A percentile compares a stretch with the other conserved stretches of the same genome.
Conservation (phyloP, 2,888 invertebrate species). For the Idaea aversata region DNA sequence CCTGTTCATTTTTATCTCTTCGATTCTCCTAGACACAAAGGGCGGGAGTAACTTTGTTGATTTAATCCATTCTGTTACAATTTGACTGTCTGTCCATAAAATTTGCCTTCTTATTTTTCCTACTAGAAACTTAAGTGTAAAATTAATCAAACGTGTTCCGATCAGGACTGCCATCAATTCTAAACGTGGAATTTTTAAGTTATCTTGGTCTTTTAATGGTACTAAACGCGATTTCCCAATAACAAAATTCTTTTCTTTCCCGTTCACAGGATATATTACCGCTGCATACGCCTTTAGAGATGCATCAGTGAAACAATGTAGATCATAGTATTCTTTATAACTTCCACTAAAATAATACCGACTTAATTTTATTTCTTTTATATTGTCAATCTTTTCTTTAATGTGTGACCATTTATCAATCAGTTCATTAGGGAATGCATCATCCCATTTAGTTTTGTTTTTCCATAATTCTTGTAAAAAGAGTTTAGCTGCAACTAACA, state of each 20-base stretch:
- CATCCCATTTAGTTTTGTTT: conserved; percentile 16
- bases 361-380: not conserved
- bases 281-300: not conserved
- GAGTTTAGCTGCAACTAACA: conserved; percentile 14
- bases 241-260: conserved; percentile 10
- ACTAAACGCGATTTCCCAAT: conserved; percentile 21
- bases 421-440: not conserved
- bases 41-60: conserved; percentile 9
- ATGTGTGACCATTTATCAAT: not conserved
- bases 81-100: conserved; percentile 11
- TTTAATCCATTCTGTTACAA: conserved; percentile 8
- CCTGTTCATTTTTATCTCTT: conserved; percentile 7
- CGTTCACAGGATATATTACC: not conserved
- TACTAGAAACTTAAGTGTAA: conserved; percentile 8
- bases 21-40: conserved; percentile 3
- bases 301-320: conserved; percentile 7
- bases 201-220: conserved; percentile 14
- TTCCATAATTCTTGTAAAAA: conserved; percentile 14
- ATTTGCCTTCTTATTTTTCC: not conserved
- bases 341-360: not conserved
- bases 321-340: conserved; percentile 2
- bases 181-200: conserved; percentile 9
- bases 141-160: conserved; percentile 10
- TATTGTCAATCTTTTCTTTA: not conserved
- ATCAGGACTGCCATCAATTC: conserved; percentile 12